A percentile compares a stretch with the other conserved stretches of the same genome.
Conservation (phyloP, 2,113 vertebrate species). For the Oryzias javanicus region DNA sequence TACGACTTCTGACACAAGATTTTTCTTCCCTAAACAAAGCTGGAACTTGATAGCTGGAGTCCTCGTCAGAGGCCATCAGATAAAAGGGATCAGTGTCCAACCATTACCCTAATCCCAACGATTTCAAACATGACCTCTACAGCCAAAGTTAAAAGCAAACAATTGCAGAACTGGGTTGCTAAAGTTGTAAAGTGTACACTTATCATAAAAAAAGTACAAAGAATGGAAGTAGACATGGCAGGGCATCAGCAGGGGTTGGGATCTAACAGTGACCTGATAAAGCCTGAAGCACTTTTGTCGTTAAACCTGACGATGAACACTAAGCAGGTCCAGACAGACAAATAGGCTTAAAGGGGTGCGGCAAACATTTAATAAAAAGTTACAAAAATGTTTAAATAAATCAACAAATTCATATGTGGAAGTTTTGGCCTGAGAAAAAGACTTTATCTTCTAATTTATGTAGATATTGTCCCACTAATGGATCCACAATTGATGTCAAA, state of each 20-base stretch:
- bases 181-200: constrained; percentile 22
- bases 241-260: constrained; percentile 39
- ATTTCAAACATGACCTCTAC: constrained; percentile 23
- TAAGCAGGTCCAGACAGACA: constrained; percentile 15
- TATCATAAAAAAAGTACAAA: constrained; percentile 48
- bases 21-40: constrained; percentile 38
- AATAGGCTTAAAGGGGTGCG: constrained; percentile 7
- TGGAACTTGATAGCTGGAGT: constrained; percentile 58
- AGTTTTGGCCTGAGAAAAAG: no score
- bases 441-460: no score
- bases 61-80: constrained; percentile 70
- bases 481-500: not conserved
- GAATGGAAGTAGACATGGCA: constrained; percentile 29
- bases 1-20: constrained; percentile 35
- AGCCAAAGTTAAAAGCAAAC: constrained; percentile 12
- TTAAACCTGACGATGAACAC: constrained; percentile 24
- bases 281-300: constrained; percentile 46
- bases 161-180: constrained; percentile 2
- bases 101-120: constrained; percentile 58
- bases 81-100: constrained; percentile 64
- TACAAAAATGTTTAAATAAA: not conserved
- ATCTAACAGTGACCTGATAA: constrained; percentile 66
- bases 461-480: no score
- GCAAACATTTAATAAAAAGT: not conserved
- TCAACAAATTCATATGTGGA: no score